Evolutionary conservation across 2,113 vertebrate species (phyloP).

Genomic region (Proteles cristata): DNA sequence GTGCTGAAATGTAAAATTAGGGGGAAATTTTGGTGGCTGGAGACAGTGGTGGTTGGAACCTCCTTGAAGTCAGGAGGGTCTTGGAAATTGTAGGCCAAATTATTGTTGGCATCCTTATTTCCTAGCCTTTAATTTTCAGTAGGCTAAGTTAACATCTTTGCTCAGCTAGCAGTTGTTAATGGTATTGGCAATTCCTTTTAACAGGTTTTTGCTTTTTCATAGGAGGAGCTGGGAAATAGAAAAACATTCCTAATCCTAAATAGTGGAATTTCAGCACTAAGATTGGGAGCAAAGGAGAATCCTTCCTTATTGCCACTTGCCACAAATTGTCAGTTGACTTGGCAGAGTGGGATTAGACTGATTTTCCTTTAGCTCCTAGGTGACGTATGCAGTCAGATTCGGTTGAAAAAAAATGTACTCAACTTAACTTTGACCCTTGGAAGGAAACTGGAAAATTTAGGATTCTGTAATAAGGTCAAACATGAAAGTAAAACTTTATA

Average conservation of each 20-base stretch:
- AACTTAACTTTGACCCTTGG: not conserved
- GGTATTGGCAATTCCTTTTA: constrained; percentile 1
- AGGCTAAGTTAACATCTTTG: constrained; percentile 25
- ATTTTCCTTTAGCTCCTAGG: constrained; percentile 31
- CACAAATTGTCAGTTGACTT: constrained; percentile 21
- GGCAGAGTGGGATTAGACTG: not conserved
- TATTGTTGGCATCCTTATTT: constrained; percentile 1
- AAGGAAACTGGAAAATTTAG: constrained; percentile 6
- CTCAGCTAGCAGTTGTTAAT: not conserved
- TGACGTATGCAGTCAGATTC: constrained; percentile 17
- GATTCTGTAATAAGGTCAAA: constrained; percentile 6
- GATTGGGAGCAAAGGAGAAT: not conserved
- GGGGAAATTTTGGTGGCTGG: constrained; percentile 8
- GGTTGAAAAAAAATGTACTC: not conserved
- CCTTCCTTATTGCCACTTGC: constrained; percentile 1
- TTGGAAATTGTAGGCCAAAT: not conserved
- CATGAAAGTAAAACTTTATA: constrained; percentile 40
- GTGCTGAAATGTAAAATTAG: not conserved
- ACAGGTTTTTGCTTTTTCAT: constrained; percentile 44
- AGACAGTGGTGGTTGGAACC: not conserved
- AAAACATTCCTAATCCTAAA: not conserved
- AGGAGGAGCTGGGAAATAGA: constrained; percentile 37
- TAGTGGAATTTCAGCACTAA: constrained; percentile 9
- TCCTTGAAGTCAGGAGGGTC: constrained; percentile 3
- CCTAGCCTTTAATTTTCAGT: constrained; percentile 29